Evolutionary conservation across 2,113 vertebrate species (phyloP).

Genomic region (Microtus richardsoni): DNA sequence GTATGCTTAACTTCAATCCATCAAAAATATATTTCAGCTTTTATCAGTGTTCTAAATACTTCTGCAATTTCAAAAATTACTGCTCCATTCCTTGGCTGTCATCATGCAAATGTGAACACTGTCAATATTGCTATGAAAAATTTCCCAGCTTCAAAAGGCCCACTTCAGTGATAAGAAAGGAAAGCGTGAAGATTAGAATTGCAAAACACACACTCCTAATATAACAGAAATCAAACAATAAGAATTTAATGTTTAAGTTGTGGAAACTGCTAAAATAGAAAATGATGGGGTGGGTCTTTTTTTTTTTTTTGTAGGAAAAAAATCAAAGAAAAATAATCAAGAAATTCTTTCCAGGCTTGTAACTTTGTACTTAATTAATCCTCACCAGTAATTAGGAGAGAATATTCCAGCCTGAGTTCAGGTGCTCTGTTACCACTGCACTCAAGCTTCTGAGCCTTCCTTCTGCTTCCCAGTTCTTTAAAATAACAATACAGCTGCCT

Average conservation of each 20-base stretch:
- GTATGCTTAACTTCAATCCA: conserved; percentile 94
- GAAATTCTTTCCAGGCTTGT: conserved; percentile 85
- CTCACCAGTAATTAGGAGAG: conserved; percentile 86
- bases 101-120: conserved; percentile 97
- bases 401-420: conserved; percentile 87
- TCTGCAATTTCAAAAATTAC: conserved; percentile 96
- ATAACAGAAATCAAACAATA: conserved; percentile 95
- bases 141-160: conserved; percentile 96
- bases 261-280: conserved; percentile 91
- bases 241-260: conserved; percentile 91
- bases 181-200: conserved; percentile 98
- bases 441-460: conserved; percentile 84
- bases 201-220: conserved; percentile 97
- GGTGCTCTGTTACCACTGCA: conserved; percentile 87
- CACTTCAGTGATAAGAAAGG: conserved; percentile 93
- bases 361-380: conserved; percentile 88
- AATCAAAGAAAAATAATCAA: conserved; percentile 86
- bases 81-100: conserved; percentile 97
- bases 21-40: conserved; percentile 92
- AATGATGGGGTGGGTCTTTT: conserved; percentile 88
- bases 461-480: conserved; percentile 84
- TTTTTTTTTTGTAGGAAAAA: conserved; percentile 67
- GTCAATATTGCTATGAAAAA: conserved; percentile 99
- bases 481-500: conserved; percentile 89
- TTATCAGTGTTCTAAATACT: conserved; percentile 94